phyloP scores from a whole-genome alignment of 1,140 invertebrate genomes.

The Tetranychus urticae region DNA sequence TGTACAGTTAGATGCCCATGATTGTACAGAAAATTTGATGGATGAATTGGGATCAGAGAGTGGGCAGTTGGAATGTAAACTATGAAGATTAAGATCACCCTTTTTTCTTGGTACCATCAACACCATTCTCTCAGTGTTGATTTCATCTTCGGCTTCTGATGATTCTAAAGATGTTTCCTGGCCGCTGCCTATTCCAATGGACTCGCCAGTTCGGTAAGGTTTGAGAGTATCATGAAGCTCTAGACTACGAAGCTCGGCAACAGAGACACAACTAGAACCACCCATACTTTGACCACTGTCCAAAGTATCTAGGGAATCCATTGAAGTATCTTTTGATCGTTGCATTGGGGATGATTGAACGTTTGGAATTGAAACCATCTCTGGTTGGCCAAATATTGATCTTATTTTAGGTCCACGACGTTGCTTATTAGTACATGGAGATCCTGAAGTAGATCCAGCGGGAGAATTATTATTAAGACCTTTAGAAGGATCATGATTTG shows the following conservation, averaged over 20 bases:
- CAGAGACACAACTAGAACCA: slow-evolving; percentile 8
- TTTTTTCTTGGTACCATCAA: too few relatives aligned
- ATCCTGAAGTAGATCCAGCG: background rate
- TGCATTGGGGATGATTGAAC: background rate
- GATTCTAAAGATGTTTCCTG: slow-evolving; percentile 23
- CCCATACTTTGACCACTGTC: slow-evolving; percentile 11
- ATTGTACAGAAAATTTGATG: slow-evolving; percentile 35
- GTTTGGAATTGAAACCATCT: slow-evolving; percentile 6
- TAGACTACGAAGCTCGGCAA: slow-evolving; percentile 7
- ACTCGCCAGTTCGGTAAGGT: slow-evolving; percentile 10
- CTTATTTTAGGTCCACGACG: slow-evolving; percentile 7
- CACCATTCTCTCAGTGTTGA: slow-evolving; percentile 6
- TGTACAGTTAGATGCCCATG: slow-evolving; percentile 43
- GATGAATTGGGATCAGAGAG: background rate
- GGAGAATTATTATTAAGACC: background rate
- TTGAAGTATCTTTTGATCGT: slow-evolving; percentile 7
- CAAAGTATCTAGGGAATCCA: slow-evolving; percentile 12
- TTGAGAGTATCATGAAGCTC: slow-evolving; percentile 7
- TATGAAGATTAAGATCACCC: slow-evolving; percentile 4
- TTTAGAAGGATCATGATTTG: background rate
- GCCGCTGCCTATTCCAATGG: slow-evolving; percentile 27
- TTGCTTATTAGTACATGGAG: background rate
- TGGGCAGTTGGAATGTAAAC: too few relatives aligned
- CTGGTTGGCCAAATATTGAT: slow-evolving; percentile 15
- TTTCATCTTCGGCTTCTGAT: slow-evolving; percentile 24